phyloP scores from a whole-genome alignment of 2,797 vertebrate genomes.

The Phyllotis vaccarum region DNA sequence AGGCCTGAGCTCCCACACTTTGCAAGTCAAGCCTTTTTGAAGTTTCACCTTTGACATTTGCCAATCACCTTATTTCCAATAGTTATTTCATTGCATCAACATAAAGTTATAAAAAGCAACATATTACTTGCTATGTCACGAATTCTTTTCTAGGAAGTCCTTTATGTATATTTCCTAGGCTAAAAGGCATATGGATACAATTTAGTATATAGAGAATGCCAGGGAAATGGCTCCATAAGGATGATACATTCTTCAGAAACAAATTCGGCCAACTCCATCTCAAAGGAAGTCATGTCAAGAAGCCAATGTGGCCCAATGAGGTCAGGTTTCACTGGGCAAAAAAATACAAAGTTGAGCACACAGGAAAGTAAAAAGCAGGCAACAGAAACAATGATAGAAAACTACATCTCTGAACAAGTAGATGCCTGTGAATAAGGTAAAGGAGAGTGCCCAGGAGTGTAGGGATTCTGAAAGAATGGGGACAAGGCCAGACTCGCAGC shows the following conservation, averaged over 20 bases:
- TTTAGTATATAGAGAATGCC: not conserved
- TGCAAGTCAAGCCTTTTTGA: not conserved
- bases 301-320: not conserved
- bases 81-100: not conserved
- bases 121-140: not conserved
- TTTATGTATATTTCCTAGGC: not conserved
- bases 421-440: not conserved
- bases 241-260: not conserved
- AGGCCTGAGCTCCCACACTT: not conserved
- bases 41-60: not conserved
- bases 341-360: not conserved
- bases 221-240: not conserved
- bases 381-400: not conserved
- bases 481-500: not conserved
- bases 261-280: not conserved
- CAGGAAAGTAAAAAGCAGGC: slow-evolving; percentile 10
- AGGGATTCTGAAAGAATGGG: not conserved
- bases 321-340: not conserved
- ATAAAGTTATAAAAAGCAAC: slow-evolving; percentile 1
- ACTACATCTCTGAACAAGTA: not conserved
- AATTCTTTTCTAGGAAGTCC: not conserved
- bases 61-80: not conserved
- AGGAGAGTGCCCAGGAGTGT: not conserved
- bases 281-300: not conserved
- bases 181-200: not conserved